phyloP scores from a whole-genome alignment of 2,888 invertebrate genomes.

The Dryococelus australis region DNA sequence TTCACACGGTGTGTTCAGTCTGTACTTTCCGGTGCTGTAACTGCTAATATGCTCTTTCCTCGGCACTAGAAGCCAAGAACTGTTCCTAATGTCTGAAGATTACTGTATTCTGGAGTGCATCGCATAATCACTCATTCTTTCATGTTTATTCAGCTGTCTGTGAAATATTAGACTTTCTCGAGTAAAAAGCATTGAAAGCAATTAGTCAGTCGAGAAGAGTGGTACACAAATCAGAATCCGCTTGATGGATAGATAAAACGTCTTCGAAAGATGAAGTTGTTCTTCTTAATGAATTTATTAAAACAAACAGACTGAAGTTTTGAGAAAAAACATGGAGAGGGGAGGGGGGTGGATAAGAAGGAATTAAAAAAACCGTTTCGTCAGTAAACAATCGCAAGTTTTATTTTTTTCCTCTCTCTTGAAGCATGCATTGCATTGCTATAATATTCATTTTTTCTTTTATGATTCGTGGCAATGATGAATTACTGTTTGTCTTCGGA shows the following conservation, averaged over 20 bases:
- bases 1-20: too few species aligned
- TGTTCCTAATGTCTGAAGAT: neutral
- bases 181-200: neutral
- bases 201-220: neutral
- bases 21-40: too few species aligned
- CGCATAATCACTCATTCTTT: neutral
- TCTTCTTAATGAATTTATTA: slow-evolving; percentile 9
- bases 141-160: neutral
- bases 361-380: neutral
- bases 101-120: neutral
- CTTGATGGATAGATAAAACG: slow-evolving; percentile 4
- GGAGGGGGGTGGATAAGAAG: neutral
- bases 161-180: neutral
- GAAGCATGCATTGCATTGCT: neutral
- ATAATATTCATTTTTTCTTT: slow-evolving; percentile 5
- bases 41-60: too few species aligned
- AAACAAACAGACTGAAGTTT: neutral
- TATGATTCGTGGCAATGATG: slow-evolving; percentile 23
- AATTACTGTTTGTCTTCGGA: slow-evolving; percentile 22
- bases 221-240: neutral
- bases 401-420: neutral
- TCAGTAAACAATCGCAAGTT: slow-evolving; percentile 3
- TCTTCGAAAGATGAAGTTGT: slow-evolving; percentile 9
- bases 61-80: too few species aligned
- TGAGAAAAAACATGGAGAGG: too few species aligned